phyloP scores from a whole-genome alignment of 1,140 invertebrate genomes.

The Rhyacophila brunnea region DNA sequence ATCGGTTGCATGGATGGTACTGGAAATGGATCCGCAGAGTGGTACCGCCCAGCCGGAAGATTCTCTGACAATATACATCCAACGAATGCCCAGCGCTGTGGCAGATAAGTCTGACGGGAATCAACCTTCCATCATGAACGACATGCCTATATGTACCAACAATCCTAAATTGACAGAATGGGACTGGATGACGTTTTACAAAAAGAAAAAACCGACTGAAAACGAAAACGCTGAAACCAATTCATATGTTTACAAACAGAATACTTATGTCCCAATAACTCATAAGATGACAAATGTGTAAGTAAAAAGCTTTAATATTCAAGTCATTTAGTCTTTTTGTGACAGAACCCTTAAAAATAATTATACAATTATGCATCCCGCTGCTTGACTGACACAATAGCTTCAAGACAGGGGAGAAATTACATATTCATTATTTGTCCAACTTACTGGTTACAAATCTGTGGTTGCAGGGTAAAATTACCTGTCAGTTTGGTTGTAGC shows the following conservation, averaged over 20 bases:
- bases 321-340: neutral
- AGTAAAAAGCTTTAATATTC: neutral
- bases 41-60: slow-evolving; percentile 93
- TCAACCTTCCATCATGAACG: no score
- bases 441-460: no score
- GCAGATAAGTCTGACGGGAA: no score
- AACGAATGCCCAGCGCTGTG: slow-evolving; percentile 17
- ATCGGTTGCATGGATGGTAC: slow-evolving; percentile 84
- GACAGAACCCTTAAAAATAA: no score
- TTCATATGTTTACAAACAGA: neutral
- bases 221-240: neutral
- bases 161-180: neutral
- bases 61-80: slow-evolving; percentile 81
- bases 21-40: slow-evolving; percentile 92
- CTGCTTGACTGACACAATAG: no score
- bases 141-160: no score
- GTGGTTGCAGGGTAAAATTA: no score
- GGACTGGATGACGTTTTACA: slow-evolving; percentile 3
- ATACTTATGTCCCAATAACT: slow-evolving; percentile 3
- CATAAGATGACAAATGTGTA: slow-evolving; percentile 9
- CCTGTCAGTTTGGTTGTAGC: no score
- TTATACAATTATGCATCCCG: no score
- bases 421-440: no score
- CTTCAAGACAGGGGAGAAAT: no score
- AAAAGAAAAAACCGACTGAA: neutral